These are phyloP conservation scores for Epicauta chinensis DNA, from an alignment of 1,140 invertebrate genomes.

Conservation along the genomic window DNA sequence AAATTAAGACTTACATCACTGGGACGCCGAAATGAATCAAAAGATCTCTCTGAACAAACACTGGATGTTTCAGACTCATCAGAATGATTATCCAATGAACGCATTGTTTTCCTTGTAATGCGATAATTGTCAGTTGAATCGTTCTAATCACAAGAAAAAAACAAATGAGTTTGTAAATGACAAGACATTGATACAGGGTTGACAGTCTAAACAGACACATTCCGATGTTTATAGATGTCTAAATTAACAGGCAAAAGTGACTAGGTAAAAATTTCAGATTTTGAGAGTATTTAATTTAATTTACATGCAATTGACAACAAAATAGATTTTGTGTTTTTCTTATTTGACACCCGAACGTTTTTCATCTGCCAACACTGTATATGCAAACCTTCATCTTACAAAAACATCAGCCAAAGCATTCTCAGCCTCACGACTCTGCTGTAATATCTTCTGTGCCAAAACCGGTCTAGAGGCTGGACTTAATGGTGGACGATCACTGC, in stretches of 20 bases:
- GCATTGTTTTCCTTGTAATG: conserved; percentile 32
- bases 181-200: too few species aligned
- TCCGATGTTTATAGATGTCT: too few species aligned
- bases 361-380: too few species aligned
- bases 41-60: conserved; percentile 86
- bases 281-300: too few species aligned
- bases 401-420: conserved; percentile 70
- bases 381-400: conserved; percentile 44
- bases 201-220: too few species aligned
- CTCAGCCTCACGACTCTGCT: conserved; percentile 86
- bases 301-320: too few species aligned
- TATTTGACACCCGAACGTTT: too few species aligned
- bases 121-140: conserved; percentile 27
- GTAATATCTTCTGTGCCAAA: conserved; percentile 74
- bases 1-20: conserved; percentile 65
- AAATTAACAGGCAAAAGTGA: too few species aligned
- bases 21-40: conserved; percentile 72
- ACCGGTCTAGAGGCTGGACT: conserved; percentile 53
- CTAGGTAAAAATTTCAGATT: too few species aligned
- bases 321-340: too few species aligned
- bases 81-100: conserved; percentile 41
- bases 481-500: conserved; percentile 46
- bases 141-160: conserved; percentile 15
- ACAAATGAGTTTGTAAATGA: neutral
- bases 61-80: conserved; percentile 93